Base-by-base conservation (phyloP, 1,140 invertebrate genomes). In the Bombus vancouverensis region DNA sequence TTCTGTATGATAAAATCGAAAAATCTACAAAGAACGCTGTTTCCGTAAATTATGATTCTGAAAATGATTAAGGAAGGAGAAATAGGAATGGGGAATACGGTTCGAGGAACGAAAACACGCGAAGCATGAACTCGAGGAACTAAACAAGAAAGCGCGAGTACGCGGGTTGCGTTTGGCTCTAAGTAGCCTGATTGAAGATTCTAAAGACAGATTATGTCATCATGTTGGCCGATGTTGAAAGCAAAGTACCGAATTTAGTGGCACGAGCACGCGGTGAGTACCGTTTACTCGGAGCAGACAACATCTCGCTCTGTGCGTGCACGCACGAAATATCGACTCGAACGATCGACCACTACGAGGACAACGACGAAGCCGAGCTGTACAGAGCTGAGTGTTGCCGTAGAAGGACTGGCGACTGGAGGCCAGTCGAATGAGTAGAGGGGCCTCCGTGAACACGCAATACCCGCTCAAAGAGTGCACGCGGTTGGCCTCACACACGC, bases 351-450 rank as follows among this genome's bases (percentile, higher is more conserved):
- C 66, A 47, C 72, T 88, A 71, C 89, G 88, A 88, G 74, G 89
- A 84, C 66, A 81, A 81, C 81, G 88, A 65, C 39, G 70, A 65
- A 82, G 75, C 57, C 62, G n/a, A 22, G 28, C 62, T 77, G 62
- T 28, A 73, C 78, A 70, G 82, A 77, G 83, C 42, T 44, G 88
- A 91, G 91, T 93, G 92, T 93, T 94, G 93, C 94, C 94, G 92
- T 95, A 95, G 92, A 95, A 92, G 94, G 94, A 93, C 92, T 89
- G 93, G 86, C 81, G 89, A 91, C 91, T 91, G 92, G 92, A 88
- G 91, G 89, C 91, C 91, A 87, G 83, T 88, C 74, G 81, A 81
- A 85, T 62, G 80, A 66, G 88, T 92, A 92, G 92, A 90, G 91
- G 87, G 90, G 92, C 39, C 53, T 59, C 73, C 65, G 81, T 84